phyloP scores from a whole-genome alignment of 1,140 invertebrate genomes.

The Drosophila willistoni region DNA sequence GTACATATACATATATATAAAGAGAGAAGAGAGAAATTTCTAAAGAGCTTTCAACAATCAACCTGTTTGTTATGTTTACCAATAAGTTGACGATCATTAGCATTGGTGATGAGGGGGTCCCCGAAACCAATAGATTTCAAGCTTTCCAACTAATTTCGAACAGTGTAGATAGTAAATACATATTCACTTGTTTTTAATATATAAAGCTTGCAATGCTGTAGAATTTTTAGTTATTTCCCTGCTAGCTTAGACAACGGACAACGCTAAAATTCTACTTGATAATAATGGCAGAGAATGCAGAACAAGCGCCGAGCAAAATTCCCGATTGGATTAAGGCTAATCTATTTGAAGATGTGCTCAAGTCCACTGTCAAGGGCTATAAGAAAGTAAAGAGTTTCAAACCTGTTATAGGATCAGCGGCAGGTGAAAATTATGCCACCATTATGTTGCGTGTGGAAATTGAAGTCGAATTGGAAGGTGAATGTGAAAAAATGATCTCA shows the following conservation, averaged over 20 bases:
- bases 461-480: conserved; percentile 58
- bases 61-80: conserved; percentile 9
- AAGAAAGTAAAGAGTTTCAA: conserved; percentile 60
- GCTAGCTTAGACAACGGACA: conserved; percentile 10
- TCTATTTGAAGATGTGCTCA: conserved; percentile 55
- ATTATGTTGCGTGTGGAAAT: conserved; percentile 55
- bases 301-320: conserved; percentile 20
- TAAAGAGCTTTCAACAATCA: not conserved
- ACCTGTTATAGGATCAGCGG: conserved; percentile 31
- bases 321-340: conserved; percentile 61
- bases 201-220: conserved; percentile 22
- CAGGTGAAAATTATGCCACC: conserved; percentile 67
- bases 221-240: conserved; percentile 24
- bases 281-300: conserved; percentile 21
- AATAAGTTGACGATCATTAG: not conserved
- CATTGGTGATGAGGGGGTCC: not conserved
- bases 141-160: conserved; percentile 12
- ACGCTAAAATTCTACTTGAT: conserved; percentile 26
- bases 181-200: not conserved
- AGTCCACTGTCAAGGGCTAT: conserved; percentile 51
- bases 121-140: not conserved
- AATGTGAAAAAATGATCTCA: not conserved
- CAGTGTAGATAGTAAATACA: conserved; percentile 9
- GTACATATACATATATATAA: not conserved
- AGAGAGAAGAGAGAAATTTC: not conserved